Conservation (phyloP, 2,113 vertebrate species). For the Callopanchax toddi region DNA sequence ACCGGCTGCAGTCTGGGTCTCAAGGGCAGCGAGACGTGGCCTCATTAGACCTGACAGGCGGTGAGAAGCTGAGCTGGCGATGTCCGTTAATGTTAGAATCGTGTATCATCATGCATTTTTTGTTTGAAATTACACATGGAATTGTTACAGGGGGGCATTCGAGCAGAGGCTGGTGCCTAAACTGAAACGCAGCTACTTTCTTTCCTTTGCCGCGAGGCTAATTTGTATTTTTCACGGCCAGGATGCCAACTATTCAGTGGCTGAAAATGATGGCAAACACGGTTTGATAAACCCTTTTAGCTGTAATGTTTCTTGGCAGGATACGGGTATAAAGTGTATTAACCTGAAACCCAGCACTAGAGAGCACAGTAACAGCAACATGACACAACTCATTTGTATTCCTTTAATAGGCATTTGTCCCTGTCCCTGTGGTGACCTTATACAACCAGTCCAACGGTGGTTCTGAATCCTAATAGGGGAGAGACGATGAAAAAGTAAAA, state of each 20-base stretch:
- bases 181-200: background rate
- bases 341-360: background rate
- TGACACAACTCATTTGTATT: background rate
- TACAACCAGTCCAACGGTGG: background rate
- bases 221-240: slow-evolving; percentile 4
- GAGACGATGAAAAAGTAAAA: background rate
- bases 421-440: slow-evolving; percentile 24
- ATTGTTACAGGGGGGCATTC: background rate
- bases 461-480: background rate
- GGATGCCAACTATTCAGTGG: background rate
- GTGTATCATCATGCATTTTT: slow-evolving; percentile 5
- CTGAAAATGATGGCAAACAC: slow-evolving; percentile 1
- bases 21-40: slow-evolving; percentile 2
- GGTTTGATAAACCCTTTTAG: background rate
- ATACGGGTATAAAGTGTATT: background rate
- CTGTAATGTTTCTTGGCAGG: background rate
- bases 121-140: slow-evolving; percentile 3
- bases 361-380: background rate
- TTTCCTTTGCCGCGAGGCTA: background rate
- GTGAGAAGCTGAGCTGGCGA: slow-evolving; percentile 8
- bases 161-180: background rate
- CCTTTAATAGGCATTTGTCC: background rate
- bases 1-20: slow-evolving; percentile 10
- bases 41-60: slow-evolving; percentile 23
- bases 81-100: slow-evolving; percentile 34